These are phyloP conservation scores for Hoplodrina ambigua DNA, from an alignment of 2,888 invertebrate genomes.

Conservation along the genomic window DNA sequence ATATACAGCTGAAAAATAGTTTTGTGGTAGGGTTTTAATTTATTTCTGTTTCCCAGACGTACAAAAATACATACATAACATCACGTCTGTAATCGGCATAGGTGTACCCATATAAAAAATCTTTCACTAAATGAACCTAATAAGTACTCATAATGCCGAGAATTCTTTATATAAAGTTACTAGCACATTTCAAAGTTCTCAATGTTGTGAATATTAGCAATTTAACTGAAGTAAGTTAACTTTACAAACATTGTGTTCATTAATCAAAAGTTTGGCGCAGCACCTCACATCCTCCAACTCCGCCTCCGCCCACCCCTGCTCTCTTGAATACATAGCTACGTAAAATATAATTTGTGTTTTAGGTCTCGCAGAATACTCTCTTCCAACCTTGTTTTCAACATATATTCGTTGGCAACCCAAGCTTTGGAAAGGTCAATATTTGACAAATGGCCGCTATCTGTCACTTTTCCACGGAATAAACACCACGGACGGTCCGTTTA, in stretches of 20 bases:
- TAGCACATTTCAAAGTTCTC: slow-evolving; percentile 72
- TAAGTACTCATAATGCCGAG: not conserved
- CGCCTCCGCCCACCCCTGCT: slow-evolving; percentile 74
- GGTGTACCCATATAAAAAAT: not conserved
- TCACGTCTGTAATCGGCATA: no score
- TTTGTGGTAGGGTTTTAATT: no score
- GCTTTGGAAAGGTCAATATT: slow-evolving; percentile 77
- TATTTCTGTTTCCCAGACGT: no score
- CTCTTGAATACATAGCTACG: slow-evolving; percentile 65
- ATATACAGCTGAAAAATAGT: no score
- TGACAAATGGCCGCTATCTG: slow-evolving; percentile 85
- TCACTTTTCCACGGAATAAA: slow-evolving; percentile 79
- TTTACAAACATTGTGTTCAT: slow-evolving; percentile 88
- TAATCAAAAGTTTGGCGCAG: slow-evolving; percentile 91
- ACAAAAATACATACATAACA: not conserved
- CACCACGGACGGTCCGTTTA: slow-evolving; percentile 69
- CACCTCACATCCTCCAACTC: slow-evolving; percentile 83
- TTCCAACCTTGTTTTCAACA: not conserved
- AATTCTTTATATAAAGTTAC: slow-evolving; percentile 45
- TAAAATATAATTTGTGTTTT: slow-evolving; percentile 60
- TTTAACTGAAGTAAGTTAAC: slow-evolving; percentile 85
- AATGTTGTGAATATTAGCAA: slow-evolving; percentile 85
- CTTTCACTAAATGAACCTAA: not conserved
- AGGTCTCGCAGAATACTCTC: slow-evolving; percentile 79
- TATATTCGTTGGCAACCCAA: slow-evolving; percentile 75